Percentiles rank a stretch among this genome's conserved stretches.
These are phyloP conservation scores for Tinea trinotella DNA, from an alignment of 2,888 invertebrate species.

Conservation along the genomic window DNA sequence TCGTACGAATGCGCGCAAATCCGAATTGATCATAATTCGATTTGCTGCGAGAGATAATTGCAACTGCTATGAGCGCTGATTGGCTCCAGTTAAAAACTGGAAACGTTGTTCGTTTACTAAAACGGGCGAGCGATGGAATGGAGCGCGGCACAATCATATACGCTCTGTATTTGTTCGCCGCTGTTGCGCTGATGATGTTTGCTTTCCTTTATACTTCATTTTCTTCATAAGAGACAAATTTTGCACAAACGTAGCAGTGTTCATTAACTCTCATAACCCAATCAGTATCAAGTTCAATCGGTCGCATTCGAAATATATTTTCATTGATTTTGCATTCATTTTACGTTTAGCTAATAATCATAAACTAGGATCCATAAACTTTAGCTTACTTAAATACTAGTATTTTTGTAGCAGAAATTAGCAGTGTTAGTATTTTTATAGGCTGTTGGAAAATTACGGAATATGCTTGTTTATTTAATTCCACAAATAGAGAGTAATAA, in stretches of 20 bases:
- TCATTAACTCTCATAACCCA: slow-evolving; percentile 11
- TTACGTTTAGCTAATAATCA: too few relatives aligned
- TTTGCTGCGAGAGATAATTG: slow-evolving; percentile 69
- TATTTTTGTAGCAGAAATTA: too few relatives aligned
- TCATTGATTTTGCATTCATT: too few relatives aligned
- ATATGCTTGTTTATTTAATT: slow-evolving; percentile 23
- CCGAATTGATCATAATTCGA: slow-evolving; percentile 74
- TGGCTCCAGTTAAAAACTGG: slow-evolving; percentile 57
- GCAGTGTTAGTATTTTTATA: too few relatives aligned
- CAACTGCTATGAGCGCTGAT: slow-evolving; percentile 71
- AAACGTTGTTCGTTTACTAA: slow-evolving; percentile 26
- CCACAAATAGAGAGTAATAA: slow-evolving; percentile 24
- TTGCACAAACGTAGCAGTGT: slow-evolving; percentile 1
- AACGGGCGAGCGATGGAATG: slow-evolving; percentile 23
- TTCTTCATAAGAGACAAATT: slow-evolving; percentile 17
- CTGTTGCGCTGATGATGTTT: slow-evolving; percentile 60
- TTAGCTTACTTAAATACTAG: too few relatives aligned
- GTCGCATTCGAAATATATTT: background rate
- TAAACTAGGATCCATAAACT: too few relatives aligned
- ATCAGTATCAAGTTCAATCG: background rate
- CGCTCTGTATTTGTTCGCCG: slow-evolving; percentile 54
- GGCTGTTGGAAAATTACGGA: background rate
- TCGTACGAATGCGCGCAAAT: slow-evolving; percentile 69
- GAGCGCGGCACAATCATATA: slow-evolving; percentile 53
- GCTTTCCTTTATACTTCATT: slow-evolving; percentile 42